These are phyloP conservation scores for Centropyge bicolor DNA, from an alignment of 2,797 vertebrate genomes.

Conservation along the genomic window DNA sequence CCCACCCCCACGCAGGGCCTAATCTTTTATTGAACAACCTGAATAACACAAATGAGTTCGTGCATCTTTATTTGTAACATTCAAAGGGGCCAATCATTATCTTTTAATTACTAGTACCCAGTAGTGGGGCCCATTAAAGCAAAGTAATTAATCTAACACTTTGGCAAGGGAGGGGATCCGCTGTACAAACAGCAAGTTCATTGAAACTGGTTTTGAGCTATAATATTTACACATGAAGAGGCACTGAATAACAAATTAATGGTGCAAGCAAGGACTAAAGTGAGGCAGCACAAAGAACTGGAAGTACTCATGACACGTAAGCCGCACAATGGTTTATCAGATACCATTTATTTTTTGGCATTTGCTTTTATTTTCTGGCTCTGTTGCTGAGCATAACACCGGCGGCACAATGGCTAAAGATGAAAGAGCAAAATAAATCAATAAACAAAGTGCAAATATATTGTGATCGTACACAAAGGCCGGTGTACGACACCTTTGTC, in stretches of 20 bases:
- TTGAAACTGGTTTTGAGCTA: constrained; percentile 75
- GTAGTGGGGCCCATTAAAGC: constrained; percentile 83
- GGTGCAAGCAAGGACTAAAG: constrained; percentile 54
- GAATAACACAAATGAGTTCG: constrained; percentile 82
- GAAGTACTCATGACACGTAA: constrained; percentile 39
- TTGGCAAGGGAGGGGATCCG: constrained; percentile 70
- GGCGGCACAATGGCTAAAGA: constrained; percentile 31
- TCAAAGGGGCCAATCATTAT: constrained; percentile 88
- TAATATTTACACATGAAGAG: constrained; percentile 79
- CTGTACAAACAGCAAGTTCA: constrained; percentile 78
- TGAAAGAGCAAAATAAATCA: constrained; percentile 54
- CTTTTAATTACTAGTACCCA: constrained; percentile 87
- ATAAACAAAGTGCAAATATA: constrained; percentile 48
- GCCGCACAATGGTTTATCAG: constrained; percentile 51
- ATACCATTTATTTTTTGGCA: constrained; percentile 41
- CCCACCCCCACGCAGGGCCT: constrained; percentile 52
- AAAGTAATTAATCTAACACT: constrained; percentile 86
- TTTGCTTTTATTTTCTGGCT: constrained; percentile 43
- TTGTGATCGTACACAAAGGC: constrained; percentile 34
- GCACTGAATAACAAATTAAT: constrained; percentile 61
- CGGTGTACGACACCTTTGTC: constrained; percentile 39
- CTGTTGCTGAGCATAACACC: constrained; percentile 19
- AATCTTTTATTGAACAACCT: constrained; percentile 83
- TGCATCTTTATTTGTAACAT: constrained; percentile 86
- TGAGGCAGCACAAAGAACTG: constrained; percentile 44